Conservation (phyloP, 2,113 vertebrate species). For the Myrmecophaga tridactyla region DNA sequence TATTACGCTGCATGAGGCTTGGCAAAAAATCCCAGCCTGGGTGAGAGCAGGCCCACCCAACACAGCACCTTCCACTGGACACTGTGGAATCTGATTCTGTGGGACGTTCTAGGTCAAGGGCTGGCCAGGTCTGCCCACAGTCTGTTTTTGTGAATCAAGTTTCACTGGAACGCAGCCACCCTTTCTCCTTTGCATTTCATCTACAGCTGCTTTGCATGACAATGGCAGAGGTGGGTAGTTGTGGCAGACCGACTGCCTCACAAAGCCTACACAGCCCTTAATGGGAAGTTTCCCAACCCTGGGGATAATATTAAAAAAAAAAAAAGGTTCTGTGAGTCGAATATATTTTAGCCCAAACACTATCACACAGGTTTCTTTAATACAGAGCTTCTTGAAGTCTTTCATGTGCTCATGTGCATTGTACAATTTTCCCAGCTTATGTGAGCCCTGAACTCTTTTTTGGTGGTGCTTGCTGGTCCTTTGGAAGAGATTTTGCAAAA, state of each 20-base stretch:
- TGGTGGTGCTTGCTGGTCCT: background rate
- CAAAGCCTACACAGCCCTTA: background rate
- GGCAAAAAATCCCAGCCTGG: background rate
- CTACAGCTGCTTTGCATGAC: background rate
- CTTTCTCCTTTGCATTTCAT: background rate
- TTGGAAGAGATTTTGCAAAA: background rate
- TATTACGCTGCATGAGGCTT: background rate
- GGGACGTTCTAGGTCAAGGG: background rate
- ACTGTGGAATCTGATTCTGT: background rate
- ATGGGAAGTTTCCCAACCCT: background rate
- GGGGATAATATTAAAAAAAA: background rate
- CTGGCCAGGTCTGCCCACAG: background rate
- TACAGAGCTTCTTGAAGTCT: background rate
- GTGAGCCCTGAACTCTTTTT: background rate
- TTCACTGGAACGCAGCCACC: background rate
- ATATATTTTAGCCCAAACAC: background rate
- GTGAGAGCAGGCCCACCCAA: rapidly evolving
- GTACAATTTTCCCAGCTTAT: background rate
- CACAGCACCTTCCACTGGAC: background rate
- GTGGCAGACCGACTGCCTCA: background rate
- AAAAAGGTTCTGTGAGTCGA: background rate
- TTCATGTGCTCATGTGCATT: background rate
- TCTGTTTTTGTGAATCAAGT: background rate
- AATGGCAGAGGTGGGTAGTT: background rate
- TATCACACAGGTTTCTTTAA: background rate